These are phyloP conservation scores for Mionectes olivaceus DNA, from an alignment of 2,797 vertebrate genomes.

Conservation along the genomic window DNA sequence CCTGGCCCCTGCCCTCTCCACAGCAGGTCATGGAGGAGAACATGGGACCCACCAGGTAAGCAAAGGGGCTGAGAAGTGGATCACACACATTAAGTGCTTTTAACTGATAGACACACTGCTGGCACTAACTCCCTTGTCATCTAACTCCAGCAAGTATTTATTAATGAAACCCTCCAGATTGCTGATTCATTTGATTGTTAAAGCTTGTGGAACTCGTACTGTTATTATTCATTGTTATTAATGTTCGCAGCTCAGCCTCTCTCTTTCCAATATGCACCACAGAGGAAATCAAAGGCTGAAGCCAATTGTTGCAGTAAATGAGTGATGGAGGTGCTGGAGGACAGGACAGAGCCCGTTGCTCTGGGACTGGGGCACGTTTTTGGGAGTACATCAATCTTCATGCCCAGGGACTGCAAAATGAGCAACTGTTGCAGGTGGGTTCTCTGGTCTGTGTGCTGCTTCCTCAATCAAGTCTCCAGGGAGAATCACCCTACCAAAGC, in stretches of 20 bases:
- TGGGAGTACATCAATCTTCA: not conserved
- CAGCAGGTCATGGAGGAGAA: not conserved
- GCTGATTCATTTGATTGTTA: conserved; percentile 61
- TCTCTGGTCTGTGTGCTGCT: not conserved
- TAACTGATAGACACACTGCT: not conserved
- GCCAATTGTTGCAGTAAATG: conserved; percentile 27
- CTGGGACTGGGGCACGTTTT: not conserved
- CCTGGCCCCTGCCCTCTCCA: not conserved
- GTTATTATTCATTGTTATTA: conserved; percentile 67
- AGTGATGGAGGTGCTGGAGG: conserved; percentile 33
- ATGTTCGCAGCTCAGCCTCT: conserved; percentile 45
- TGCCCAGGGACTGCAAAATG: not conserved
- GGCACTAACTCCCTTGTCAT: conserved; percentile 43
- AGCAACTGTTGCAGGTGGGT: not conserved
- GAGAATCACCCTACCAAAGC: not conserved
- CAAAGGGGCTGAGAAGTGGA: not conserved
- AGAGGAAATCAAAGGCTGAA: conserved; percentile 58
- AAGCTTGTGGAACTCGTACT: conserved; percentile 39
- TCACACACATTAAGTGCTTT: not conserved
- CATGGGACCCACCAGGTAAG: not conserved
- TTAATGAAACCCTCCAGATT: conserved; percentile 24
- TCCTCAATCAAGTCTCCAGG: not conserved
- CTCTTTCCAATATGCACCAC: conserved; percentile 40
- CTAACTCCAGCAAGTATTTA: conserved; percentile 12
- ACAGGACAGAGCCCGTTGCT: not conserved